Percentiles rank a stretch among this genome's conserved stretches.
Conservation (phyloP, 2,113 vertebrate species). For the Desmodus rotundus region DNA sequence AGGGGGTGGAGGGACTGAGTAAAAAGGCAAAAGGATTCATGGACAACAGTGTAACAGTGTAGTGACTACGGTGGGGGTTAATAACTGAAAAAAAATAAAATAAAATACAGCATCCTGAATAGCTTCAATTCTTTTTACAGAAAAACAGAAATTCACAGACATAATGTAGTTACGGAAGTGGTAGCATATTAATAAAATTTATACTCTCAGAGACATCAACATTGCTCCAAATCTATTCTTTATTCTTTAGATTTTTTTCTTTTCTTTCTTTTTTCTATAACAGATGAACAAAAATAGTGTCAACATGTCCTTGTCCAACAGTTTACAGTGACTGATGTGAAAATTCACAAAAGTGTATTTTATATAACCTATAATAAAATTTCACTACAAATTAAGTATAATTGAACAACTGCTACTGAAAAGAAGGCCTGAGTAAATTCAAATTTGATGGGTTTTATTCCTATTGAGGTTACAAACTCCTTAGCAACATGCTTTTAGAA, state of each 20-base stretch:
- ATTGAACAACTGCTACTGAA: neutral
- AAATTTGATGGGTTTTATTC: neutral
- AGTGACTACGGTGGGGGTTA: no score
- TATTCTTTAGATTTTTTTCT: neutral
- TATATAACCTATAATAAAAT: neutral
- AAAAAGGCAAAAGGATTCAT: no score
- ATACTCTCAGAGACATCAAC: neutral
- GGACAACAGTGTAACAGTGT: no score
- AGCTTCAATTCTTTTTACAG: neutral
- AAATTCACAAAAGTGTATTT: neutral
- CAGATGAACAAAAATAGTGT: neutral
- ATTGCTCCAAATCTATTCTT: neutral
- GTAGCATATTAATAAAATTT: neutral
- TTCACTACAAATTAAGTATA: neutral
- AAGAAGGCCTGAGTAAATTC: neutral
- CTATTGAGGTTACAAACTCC: neutral
- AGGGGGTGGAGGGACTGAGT: no score
- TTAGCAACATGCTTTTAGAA: neutral
- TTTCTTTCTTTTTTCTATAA: neutral
- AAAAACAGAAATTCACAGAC: neutral
- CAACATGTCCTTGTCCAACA: neutral
- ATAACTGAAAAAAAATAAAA: neutral
- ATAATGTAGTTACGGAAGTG: neutral
- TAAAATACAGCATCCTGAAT: neutral
- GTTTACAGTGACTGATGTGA: neutral